Base-by-base conservation (phyloP, 2,888 invertebrate genomes). In the Sthenelais limicola region DNA sequence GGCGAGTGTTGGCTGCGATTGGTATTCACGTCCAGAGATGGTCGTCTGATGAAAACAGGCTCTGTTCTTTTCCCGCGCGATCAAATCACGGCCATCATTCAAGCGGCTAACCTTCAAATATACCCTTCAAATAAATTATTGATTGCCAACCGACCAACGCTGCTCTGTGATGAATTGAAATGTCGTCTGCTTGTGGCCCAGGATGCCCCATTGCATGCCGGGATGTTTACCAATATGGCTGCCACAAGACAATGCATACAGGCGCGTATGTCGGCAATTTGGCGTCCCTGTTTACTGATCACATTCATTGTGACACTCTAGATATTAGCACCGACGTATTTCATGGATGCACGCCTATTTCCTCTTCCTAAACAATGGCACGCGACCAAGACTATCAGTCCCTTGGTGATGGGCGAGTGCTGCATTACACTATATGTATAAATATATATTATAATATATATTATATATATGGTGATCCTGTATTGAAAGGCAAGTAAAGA, bases 71-170 rank as follows among this genome's bases (percentile, higher is more conserved):
- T 26, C 12, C 24, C 35, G 62, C 51, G 58, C 21, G 62, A 62
- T 62, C 62, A 62, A 62, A 62, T 62, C 62, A 38, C 62, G 62
- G 38, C 62, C 62, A 62, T 62, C 43, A 62, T 62, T 62, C 62
- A 62, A 62, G 62, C 62, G 62, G 62, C 62, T 62, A 62, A 62
- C 62, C 62, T 62, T 62, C 62, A 62, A 62, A 62, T 62, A 62
- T 62, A 62, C 62, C 62, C 62, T 62, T 62, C 62, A 62, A 62
- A 62, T 62, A 62, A 62, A 62, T 62, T 62, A 62, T 62, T 62
- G 62, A 62, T 62, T 38, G 62, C 18, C 5, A 9, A 26, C 38
- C 21, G 62, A 24, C 62, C 38, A 43, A 21, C 24, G 62, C 15
- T 12, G 24, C 26, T 26, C 56, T 21, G 56, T 62, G 62, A 62